Evolutionary conservation across 2,888 invertebrate genomes (phyloP).

Genomic region (Sialis lutaria): DNA sequence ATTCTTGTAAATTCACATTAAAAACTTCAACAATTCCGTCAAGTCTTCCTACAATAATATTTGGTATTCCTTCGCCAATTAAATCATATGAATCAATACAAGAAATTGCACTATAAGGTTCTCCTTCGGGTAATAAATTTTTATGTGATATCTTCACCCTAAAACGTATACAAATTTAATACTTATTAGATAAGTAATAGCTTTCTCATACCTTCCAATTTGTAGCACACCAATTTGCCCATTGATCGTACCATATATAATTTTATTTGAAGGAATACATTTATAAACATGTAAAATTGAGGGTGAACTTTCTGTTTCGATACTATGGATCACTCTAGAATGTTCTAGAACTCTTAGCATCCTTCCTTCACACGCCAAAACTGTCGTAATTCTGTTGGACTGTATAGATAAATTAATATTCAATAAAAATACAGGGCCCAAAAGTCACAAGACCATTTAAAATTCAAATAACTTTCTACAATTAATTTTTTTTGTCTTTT

Average conservation of each 20-base stretch:
- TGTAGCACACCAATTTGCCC: constrained; percentile 70
- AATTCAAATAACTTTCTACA: too few relatives aligned
- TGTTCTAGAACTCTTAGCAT: constrained; percentile 60
- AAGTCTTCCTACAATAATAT: constrained; percentile 59
- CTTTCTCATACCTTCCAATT: constrained; percentile 28
- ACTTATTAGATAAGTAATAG: constrained; percentile 10
- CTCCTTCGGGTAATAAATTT: constrained; percentile 24
- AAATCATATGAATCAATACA: constrained; percentile 54
- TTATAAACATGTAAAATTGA: constrained; percentile 50
- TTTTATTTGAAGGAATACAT: constrained; percentile 47
- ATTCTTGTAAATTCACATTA: constrained; percentile 33
- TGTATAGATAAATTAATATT: constrained; percentile 15
- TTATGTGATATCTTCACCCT: constrained; percentile 23
- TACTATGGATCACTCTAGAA: constrained; percentile 43
- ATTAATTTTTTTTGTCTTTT: too few relatives aligned
- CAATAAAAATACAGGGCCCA: background rate
- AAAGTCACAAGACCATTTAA: too few relatives aligned
- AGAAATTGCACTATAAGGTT: constrained; percentile 32
- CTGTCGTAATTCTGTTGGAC: constrained; percentile 44
- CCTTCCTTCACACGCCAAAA: constrained; percentile 70
- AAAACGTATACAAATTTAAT: constrained; percentile 6
- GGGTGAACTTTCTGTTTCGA: constrained; percentile 29
- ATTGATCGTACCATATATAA: constrained; percentile 76
- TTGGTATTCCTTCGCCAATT: constrained; percentile 45
- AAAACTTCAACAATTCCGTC: constrained; percentile 71